Base-by-base conservation (phyloP, 1,140 invertebrate species). In the Berghia stephanieae region DNA sequence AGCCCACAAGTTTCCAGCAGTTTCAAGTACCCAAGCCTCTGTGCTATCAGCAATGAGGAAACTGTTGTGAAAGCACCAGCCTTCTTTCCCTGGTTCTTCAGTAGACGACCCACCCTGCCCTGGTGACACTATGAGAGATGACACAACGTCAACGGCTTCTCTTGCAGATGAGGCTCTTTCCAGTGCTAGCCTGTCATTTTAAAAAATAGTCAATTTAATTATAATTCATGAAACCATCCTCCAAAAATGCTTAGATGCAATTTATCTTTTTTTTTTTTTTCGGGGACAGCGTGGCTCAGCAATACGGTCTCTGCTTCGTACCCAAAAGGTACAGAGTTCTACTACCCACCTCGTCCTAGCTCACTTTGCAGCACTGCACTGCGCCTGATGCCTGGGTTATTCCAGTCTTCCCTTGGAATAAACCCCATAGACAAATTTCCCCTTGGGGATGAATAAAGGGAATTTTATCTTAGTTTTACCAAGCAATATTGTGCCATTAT, bases 21-120 rank as follows among this genome's bases (percentile, higher is more conserved):
- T 85, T 60, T 89, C 88, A 43, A 89, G 69, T 3, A 88, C 78
- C 88, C 88, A 89, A 1, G 86, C 86, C 46, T 85, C 86, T 18
- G 46, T 66, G 27, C 34, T 34, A 72, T 89, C 88, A 38, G 81
- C 86, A 8, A 88, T 81, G 3, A 88, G 49, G 71, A 85, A 89
- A 27, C 85, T 81, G 74, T 83, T 86, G 78, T 85, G 83, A 68
- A 85, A 83, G 10, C 82, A 81, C 83, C 83, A 84, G 57, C 80
- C 82, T n/a, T 82, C 79, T 40, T 83, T 79, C 13, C 80, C 83
- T 13, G 77, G 76, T 46, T 86, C 82, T n/a, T 85, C 83, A 38
- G 88, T 55, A 84, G 93, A 94, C 8, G 92, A 91, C 0, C 94
- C 94, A 21, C 94, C 94, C 88, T 94, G 94, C 0, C 94, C 94